phyloP scores from a whole-genome alignment of 2,888 invertebrate genomes.

The Ypsolopha scabrella region DNA sequence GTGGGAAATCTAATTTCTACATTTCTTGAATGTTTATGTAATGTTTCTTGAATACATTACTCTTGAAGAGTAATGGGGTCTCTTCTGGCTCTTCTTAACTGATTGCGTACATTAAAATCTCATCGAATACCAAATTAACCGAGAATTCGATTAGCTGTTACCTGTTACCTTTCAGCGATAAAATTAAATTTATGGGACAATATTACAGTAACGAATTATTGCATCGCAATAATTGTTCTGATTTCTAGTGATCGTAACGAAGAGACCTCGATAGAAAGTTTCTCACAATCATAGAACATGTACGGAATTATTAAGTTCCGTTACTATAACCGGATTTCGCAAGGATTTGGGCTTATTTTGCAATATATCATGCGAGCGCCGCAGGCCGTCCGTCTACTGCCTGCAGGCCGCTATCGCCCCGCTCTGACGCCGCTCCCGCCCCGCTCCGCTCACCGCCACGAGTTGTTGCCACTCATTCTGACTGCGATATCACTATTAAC shows the following conservation, averaged over 20 bases:
- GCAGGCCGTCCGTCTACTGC: too few relatives aligned
- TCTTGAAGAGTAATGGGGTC: too few relatives aligned
- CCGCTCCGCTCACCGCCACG: neutral
- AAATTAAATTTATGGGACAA: neutral
- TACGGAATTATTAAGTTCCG: neutral
- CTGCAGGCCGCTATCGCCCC: too few relatives aligned
- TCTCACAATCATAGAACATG: neutral
- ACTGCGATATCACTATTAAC: constrained; percentile 1
- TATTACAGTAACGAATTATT: neutral
- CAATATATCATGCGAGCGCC: too few relatives aligned
- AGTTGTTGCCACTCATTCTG: neutral
- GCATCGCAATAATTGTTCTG: neutral
- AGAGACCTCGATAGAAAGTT: neutral
- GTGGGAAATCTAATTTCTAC: too few relatives aligned
- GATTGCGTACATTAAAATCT: too few relatives aligned
- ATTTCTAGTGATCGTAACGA: neutral
- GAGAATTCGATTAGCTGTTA: neutral
- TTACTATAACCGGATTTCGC: neutral
- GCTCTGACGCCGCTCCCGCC: neutral
- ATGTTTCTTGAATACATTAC: too few relatives aligned
- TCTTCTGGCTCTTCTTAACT: too few relatives aligned
- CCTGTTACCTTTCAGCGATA: neutral
- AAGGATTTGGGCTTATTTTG: neutral
- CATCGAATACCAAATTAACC: too few relatives aligned
- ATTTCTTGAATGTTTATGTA: too few relatives aligned